phyloP scores from a whole-genome alignment of 2,888 invertebrate genomes.

The Drosophila neotestacea region DNA sequence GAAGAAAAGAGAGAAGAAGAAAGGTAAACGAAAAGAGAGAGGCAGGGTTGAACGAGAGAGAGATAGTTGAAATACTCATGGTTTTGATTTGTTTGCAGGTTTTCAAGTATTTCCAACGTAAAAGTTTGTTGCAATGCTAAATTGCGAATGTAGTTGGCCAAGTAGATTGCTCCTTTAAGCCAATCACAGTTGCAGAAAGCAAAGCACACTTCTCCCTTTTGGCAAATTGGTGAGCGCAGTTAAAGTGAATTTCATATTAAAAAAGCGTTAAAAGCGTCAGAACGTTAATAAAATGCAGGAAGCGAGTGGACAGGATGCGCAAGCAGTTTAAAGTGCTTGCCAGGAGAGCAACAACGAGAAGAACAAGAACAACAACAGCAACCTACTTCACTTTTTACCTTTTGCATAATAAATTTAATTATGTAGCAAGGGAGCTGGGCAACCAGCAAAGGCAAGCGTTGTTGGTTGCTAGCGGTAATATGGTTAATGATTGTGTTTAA shows the following conservation, averaged over 20 bases:
- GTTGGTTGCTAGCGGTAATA: conserved; percentile 46
- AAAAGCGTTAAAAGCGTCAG: conserved; percentile 24
- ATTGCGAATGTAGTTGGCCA: background rate
- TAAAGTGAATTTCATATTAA: conserved; percentile 24
- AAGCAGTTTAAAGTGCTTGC: conserved; percentile 31
- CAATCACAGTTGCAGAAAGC: conserved; percentile 4
- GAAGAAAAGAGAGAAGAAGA: background rate
- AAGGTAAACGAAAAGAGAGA: background rate
- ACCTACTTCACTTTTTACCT: conserved; percentile 63
- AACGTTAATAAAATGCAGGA: conserved; percentile 34
- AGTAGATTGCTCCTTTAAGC: conserved; percentile 4
- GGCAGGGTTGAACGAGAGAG: background rate
- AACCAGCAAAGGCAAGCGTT: conserved; percentile 7
- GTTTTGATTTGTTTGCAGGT: conserved; percentile 4
- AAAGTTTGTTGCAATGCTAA: background rate
- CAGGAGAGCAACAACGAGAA: conserved; percentile 19
- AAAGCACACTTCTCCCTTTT: background rate
- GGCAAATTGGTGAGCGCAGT: conserved; percentile 11
- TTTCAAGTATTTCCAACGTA: background rate
- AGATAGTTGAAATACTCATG: background rate
- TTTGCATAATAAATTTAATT: conserved; percentile 76
- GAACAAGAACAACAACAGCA: conserved; percentile 28
- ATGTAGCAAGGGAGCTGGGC: conserved; percentile 31
- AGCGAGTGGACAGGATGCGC: conserved; percentile 15
- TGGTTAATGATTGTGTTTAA: conserved; percentile 69